A percentile compares a stretch with the other conserved stretches of the same genome.
phyloP scores from a whole-genome alignment of 1,140 invertebrate species.

The Drosophila littoralis region DNA sequence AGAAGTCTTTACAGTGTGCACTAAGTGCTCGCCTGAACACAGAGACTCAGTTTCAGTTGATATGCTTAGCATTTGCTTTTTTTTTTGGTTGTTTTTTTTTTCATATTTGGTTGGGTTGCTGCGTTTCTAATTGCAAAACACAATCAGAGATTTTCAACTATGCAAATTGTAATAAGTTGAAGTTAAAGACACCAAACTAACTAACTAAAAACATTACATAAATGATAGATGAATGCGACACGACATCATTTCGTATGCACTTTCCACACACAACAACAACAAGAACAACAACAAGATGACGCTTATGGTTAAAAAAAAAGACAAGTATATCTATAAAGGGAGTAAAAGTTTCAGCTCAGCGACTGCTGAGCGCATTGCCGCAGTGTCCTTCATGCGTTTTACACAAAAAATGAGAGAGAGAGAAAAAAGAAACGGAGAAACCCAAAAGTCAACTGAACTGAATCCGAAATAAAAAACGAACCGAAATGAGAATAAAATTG shows the following conservation, averaged over 20 bases:
- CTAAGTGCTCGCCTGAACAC: slow-evolving; percentile 70
- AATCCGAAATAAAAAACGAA: slow-evolving; percentile 8
- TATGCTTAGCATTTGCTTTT: slow-evolving; percentile 22
- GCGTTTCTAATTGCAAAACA: slow-evolving; percentile 67
- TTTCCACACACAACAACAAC: slow-evolving; percentile 29
- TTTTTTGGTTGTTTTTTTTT: slow-evolving; percentile 16
- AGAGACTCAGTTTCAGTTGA: slow-evolving; percentile 57
- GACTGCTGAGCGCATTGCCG: slow-evolving; percentile 45
- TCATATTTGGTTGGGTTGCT: slow-evolving; percentile 42
- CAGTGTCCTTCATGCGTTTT: slow-evolving; percentile 73
- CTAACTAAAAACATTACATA: slow-evolving; percentile 13
- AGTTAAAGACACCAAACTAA: slow-evolving; percentile 73
- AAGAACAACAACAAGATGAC: slow-evolving; percentile 19
- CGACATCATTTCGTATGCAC: slow-evolving; percentile 43
- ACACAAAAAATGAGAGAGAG: slow-evolving; percentile 46
- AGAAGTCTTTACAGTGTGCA: slow-evolving; percentile 24
- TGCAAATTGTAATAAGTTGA: slow-evolving; percentile 82
- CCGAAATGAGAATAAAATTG: slow-evolving; percentile 12
- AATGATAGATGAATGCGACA: slow-evolving; percentile 33
- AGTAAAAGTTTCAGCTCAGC: slow-evolving; percentile 21
- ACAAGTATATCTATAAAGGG: not conserved
- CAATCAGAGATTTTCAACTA: slow-evolving; percentile 73
- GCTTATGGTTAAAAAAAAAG: slow-evolving; percentile 12
- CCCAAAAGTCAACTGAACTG: slow-evolving; percentile 5
- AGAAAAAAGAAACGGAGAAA: slow-evolving; percentile 11